Base-by-base conservation (phyloP, 2,797 vertebrate genomes). In the Sylvilagus floridanus region DNA sequence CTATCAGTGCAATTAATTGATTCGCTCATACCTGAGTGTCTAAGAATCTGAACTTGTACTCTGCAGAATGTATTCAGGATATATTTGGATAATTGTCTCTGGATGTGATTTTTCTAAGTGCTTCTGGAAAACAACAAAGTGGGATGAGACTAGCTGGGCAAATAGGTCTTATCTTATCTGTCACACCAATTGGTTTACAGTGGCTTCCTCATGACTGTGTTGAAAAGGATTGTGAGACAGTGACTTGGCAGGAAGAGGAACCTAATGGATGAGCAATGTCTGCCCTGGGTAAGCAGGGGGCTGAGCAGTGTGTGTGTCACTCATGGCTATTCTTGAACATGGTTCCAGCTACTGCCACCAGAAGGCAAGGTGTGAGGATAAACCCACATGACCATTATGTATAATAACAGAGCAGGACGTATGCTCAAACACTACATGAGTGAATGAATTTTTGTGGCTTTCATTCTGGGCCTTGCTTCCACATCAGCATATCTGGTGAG, bases 31-130 rank as follows among this genome's bases (percentile, higher is more conserved):
- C 72, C 21, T 57, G 72, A 77, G 30, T 81, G 4, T 82, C 81
- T 88, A 82, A 89, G 35, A 77, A 92, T 73, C 60, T 87, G 52
- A 92, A 92, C 17, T 71, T 92, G 73, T 76, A 17, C 54, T 62
- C 42, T 86, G 50, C 88, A 92, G 75, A 63, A 72, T 35, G 52
- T n/a, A 62, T 22, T 92, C 11, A 30, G 30, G 68, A 78, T 81
- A 68, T n/a, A 84, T 84, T 92, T 28, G 77, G 71, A 47, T 17
- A 16, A 12, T 24, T 84, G 82, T 93, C 66, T 32, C 76, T 69
- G 26, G 22, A 63, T n/a, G 16, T 63, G 22, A 60, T 30, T 62
- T 78, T 95, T 78, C 69, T 81, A 47, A 50, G 52, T 81, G 16
- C 12, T 79, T 91, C 81, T 47, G 68, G 37, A 77, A 94, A 92